These are phyloP conservation scores for Bradypodion ventrale DNA, from an alignment of 2,797 vertebrate species.

Conservation along the genomic window DNA sequence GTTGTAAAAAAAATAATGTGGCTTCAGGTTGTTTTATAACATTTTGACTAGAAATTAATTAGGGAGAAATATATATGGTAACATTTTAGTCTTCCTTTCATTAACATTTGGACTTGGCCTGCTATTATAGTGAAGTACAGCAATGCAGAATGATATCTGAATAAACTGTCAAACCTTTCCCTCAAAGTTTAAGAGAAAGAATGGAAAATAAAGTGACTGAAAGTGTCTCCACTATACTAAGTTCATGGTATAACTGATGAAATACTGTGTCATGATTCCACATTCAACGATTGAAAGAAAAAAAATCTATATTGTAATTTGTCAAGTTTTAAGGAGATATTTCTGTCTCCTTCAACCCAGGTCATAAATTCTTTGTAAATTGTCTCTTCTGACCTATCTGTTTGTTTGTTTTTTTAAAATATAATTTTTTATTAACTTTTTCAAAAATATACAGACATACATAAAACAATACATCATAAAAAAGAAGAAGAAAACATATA, in stretches of 20 bases:
- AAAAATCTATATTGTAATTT: slow-evolving; percentile 29
- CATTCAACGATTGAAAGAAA: slow-evolving; percentile 15
- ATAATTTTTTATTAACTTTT: no score
- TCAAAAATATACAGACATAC: no score
- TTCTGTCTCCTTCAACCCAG: slow-evolving; percentile 40
- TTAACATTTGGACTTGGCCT: neutral
- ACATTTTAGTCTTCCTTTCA: neutral
- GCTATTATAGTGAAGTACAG: neutral
- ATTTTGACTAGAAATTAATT: neutral
- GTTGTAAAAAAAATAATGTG: slow-evolving; percentile 1
- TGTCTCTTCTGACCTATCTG: slow-evolving; percentile 52
- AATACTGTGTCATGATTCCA: slow-evolving; percentile 24
- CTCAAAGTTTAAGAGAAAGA: slow-evolving; percentile 22
- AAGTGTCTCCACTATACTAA: neutral
- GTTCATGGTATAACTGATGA: slow-evolving; percentile 5
- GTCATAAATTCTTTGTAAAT: slow-evolving; percentile 51
- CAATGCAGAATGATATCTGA: slow-evolving; percentile 8
- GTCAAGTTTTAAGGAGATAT: slow-evolving; percentile 43
- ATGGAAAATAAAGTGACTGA: slow-evolving; percentile 1
- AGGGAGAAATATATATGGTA: neutral
- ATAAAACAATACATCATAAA: no score
- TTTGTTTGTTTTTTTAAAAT: no score
- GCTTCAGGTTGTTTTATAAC: neutral
- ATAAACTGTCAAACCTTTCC: neutral
- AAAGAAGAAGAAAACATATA: no score